A percentile compares a stretch with the other conserved stretches of the same genome.
Conservation (phyloP, 2,888 invertebrate species). For the Acleris literana region DNA sequence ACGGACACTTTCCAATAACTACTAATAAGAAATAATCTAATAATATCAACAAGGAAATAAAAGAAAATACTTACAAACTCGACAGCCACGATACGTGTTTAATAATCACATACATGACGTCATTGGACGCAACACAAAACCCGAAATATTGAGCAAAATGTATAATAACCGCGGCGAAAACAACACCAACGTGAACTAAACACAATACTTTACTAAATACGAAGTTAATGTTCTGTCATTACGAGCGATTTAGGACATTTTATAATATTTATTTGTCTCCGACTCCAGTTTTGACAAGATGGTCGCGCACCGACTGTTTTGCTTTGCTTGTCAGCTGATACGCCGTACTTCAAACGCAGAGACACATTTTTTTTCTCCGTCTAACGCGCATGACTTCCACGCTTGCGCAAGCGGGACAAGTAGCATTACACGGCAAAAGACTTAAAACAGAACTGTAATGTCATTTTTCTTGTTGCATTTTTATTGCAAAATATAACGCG, state of each 20-base stretch:
- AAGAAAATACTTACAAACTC: conserved; percentile 82
- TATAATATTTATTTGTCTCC: conserved; percentile 82
- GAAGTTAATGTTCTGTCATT: conserved; percentile 74
- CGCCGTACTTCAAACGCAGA: conserved; percentile 66
- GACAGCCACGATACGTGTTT: conserved; percentile 81
- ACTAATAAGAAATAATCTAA: conserved; percentile 54
- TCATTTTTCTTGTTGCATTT: conserved; percentile 76
- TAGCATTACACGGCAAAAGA: conserved; percentile 55
- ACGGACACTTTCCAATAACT: conserved; percentile 55
- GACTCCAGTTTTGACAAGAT: conserved; percentile 84
- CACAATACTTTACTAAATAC: conserved; percentile 74
- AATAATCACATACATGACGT: conserved; percentile 82
- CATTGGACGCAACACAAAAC: conserved; percentile 82
- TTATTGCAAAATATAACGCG: conserved; percentile 57
- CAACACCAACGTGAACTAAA: conserved; percentile 70
- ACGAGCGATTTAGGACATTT: conserved; percentile 79
- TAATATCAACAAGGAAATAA: conserved; percentile 75
- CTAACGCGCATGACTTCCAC: conserved; percentile 35
- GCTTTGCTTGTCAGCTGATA: conserved; percentile 85
- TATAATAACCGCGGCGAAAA: conserved; percentile 70
- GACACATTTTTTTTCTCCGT: conserved; percentile 51
- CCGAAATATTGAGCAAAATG: conserved; percentile 80
- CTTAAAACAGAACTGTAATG: conserved; percentile 66
- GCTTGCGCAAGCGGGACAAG: conserved; percentile 54
- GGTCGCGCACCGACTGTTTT: conserved; percentile 85